Conservation (phyloP, 2,113 vertebrate species). For the Patagioenas fasciata region DNA sequence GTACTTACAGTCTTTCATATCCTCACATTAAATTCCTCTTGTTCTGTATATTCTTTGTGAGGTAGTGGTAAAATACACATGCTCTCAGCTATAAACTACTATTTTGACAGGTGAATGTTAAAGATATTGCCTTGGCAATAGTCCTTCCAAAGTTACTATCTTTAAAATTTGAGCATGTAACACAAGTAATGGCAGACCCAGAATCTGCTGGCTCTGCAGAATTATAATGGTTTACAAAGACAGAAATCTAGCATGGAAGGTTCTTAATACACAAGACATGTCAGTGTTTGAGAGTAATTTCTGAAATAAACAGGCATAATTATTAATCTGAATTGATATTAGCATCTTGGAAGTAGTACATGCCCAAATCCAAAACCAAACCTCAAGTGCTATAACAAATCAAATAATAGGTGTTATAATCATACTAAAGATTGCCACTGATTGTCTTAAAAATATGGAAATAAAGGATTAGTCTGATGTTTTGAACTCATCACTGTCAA, state of each 20-base stretch:
- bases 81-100: not conserved
- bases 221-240: not conserved
- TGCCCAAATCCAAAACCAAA: not conserved
- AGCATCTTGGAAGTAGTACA: not conserved
- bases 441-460: not conserved
- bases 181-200: not conserved
- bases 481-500: not conserved
- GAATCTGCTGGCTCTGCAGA: not conserved
- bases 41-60: not conserved
- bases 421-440: not conserved
- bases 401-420: not conserved
- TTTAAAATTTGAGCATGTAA: not conserved
- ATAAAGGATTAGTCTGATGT: not conserved
- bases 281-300: not conserved
- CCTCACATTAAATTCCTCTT: not conserved
- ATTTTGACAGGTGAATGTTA: not conserved
- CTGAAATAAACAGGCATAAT: not conserved
- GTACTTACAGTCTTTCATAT: not conserved
- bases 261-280: fast-evolving
- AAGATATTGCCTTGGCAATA: not conserved
- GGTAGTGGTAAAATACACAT: not conserved
- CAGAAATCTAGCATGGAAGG: fast-evolving
- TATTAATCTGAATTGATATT: not conserved
- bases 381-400: fast-evolving
- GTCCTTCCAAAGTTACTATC: not conserved